Conservation (phyloP, 2,888 invertebrate genomes). For the Galerucella pusilla region DNA sequence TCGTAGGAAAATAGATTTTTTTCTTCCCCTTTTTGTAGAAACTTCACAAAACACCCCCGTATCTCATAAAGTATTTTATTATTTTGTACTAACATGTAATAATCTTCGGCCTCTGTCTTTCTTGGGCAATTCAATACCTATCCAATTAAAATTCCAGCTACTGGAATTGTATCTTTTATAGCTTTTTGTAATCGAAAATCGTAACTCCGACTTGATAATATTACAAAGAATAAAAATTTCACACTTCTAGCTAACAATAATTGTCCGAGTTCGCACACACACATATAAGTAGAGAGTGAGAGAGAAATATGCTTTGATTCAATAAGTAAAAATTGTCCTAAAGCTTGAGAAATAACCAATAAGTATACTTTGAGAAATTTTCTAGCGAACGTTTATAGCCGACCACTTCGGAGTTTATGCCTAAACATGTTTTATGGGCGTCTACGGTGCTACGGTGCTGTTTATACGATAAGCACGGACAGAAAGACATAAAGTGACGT, state of each 20-base stretch:
- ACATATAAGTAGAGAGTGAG: not conserved
- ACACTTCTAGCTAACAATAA: slow-evolving; percentile 23
- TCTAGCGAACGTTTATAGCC: slow-evolving; percentile 45
- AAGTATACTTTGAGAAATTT: slow-evolving; percentile 45
- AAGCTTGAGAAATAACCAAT: slow-evolving; percentile 45
- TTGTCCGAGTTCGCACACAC: not conserved
- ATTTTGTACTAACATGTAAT: slow-evolving; percentile 5
- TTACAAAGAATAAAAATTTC: slow-evolving; percentile 16
- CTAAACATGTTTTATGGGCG: slow-evolving; percentile 54
- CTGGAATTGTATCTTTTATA: slow-evolving; percentile 26
- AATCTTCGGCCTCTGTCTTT: slow-evolving; percentile 4
- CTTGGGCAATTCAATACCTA: slow-evolving; percentile 6
- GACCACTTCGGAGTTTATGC: slow-evolving; percentile 50
- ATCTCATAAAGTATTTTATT: not conserved
- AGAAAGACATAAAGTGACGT: slow-evolving; percentile 59
- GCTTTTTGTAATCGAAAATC: slow-evolving; percentile 28
- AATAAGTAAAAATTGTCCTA: slow-evolving; percentile 44
- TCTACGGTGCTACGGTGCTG: slow-evolving; percentile 52
- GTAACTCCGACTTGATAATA: slow-evolving; percentile 10
- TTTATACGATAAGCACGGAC: slow-evolving; percentile 59
- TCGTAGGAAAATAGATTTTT: too few species aligned
- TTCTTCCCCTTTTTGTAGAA: too few species aligned
- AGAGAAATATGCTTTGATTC: slow-evolving; percentile 27
- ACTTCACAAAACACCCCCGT: not conserved
- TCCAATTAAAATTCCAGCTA: slow-evolving; percentile 29